These are phyloP conservation scores for Drosophila rufa DNA, from an alignment of 1,140 invertebrate genomes.

Conservation along the genomic window DNA sequence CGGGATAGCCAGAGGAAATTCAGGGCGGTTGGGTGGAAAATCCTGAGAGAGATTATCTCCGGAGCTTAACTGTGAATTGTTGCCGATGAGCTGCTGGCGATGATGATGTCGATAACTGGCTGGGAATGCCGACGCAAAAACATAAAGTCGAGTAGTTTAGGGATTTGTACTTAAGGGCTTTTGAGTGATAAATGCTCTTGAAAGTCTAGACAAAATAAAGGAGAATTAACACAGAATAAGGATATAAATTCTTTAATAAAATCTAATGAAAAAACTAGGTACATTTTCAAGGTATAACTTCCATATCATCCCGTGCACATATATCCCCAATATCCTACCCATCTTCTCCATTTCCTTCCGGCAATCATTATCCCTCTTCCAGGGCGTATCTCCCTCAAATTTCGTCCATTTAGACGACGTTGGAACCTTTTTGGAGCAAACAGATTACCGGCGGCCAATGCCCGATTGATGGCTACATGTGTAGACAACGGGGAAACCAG, in stretches of 20 bases:
- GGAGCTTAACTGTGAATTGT: constrained; percentile 28
- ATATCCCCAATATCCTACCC: background rate
- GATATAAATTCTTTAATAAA: background rate
- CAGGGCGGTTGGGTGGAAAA: constrained; percentile 14
- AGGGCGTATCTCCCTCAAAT: background rate
- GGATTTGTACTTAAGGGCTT: background rate
- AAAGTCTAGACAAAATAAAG: background rate
- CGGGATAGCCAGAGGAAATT: background rate
- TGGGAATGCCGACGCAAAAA: constrained; percentile 1
- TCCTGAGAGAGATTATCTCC: constrained; percentile 35
- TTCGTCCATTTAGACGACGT: constrained; percentile 16
- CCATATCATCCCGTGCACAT: background rate
- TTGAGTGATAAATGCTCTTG: constrained; percentile 4
- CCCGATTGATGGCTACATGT: constrained; percentile 66
- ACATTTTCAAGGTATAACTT: background rate
- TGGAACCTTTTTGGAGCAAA: constrained; percentile 29
- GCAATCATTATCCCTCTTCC: constrained; percentile 21
- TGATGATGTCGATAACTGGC: constrained; percentile 12
- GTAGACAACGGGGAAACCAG: constrained; percentile 43
- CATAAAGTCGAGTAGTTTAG: constrained; percentile 5
- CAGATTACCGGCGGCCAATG: constrained; percentile 46
- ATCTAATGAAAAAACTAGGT: background rate
- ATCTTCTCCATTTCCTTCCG: constrained; percentile 16
- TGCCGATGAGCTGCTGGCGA: constrained; percentile 28
- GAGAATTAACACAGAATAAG: background rate